phyloP scores from a whole-genome alignment of 1,140 invertebrate genomes.

The Diploscapter pachys region DNA sequence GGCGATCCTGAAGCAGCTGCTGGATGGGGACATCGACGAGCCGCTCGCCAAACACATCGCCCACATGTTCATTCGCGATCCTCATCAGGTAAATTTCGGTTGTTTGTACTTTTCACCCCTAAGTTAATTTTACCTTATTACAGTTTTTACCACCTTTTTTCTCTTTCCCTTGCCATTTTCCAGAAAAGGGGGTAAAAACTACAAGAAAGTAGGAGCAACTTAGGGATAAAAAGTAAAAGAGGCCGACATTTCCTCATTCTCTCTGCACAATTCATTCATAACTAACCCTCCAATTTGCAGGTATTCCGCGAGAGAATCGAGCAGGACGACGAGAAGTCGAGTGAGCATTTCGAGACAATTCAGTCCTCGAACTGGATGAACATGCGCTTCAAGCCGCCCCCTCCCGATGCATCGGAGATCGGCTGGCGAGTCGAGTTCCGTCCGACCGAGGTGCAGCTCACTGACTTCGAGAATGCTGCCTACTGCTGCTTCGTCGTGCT shows the following conservation, averaged over 20 bases:
- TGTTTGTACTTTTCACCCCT: constrained; percentile 23
- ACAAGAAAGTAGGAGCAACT: too few species aligned
- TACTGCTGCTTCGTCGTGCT: constrained; percentile 97
- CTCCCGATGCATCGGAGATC: constrained; percentile 74
- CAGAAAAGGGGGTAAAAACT: too few species aligned
- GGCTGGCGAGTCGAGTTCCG: constrained; percentile 99
- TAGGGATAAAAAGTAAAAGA: too few species aligned
- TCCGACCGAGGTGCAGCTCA: constrained; percentile 91
- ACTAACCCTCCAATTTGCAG: constrained; percentile 56
- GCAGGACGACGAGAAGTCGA: constrained; percentile 87
- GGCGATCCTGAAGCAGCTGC: constrained; percentile 66
- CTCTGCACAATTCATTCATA: background rate
- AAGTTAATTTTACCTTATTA: background rate
- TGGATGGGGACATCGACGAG: constrained; percentile 69
- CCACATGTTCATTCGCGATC: constrained; percentile 96
- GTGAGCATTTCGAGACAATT: constrained; percentile 97
- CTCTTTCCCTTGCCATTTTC: too few species aligned
- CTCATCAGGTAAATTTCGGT: constrained; percentile 67
- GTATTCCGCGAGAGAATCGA: constrained; percentile 91
- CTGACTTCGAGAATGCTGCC: constrained; percentile 99
- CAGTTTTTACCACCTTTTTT: too few species aligned
- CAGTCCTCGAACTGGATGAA: constrained; percentile 99
- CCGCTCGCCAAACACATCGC: constrained; percentile 88
- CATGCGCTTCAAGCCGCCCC: constrained; percentile 89
- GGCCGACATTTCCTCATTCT: too few species aligned